Percentiles rank a stretch among this genome's conserved stretches.
Conservation (phyloP, 1,140 invertebrate species). For the Elysia chlorotica region DNA sequence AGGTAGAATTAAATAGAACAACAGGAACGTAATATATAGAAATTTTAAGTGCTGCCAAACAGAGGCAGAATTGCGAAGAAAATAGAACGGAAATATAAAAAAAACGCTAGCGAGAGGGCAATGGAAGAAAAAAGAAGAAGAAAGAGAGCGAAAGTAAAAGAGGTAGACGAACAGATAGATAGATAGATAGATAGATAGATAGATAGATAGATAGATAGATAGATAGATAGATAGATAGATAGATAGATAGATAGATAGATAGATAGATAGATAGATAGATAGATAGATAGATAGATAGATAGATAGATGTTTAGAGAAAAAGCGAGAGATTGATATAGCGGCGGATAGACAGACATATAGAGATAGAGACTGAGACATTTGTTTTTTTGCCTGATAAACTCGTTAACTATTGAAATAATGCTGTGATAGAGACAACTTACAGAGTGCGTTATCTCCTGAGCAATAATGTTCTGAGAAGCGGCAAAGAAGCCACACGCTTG, state of each 20-base stretch:
- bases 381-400: too few relatives aligned
- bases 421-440: neutral
- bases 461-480: neutral
- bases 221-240: conserved; percentile 5
- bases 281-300: neutral
- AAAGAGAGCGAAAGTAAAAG: too few relatives aligned
- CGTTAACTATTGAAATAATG: too few relatives aligned
- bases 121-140: too few relatives aligned
- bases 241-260: neutral
- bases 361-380: neutral
- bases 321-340: neutral
- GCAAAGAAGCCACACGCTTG: too few relatives aligned
- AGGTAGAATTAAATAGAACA: too few relatives aligned
- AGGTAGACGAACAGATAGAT: too few relatives aligned
- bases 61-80: too few relatives aligned
- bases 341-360: neutral
- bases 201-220: neutral
- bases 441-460: neutral
- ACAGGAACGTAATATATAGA: too few relatives aligned
- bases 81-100: too few relatives aligned
- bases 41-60: too few relatives aligned
- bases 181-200: neutral
- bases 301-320: neutral
- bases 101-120: too few relatives aligned
- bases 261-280: neutral